Evolutionary conservation across 2,888 invertebrate genomes (phyloP).

Genomic region (Synergus gifuensis): DNA sequence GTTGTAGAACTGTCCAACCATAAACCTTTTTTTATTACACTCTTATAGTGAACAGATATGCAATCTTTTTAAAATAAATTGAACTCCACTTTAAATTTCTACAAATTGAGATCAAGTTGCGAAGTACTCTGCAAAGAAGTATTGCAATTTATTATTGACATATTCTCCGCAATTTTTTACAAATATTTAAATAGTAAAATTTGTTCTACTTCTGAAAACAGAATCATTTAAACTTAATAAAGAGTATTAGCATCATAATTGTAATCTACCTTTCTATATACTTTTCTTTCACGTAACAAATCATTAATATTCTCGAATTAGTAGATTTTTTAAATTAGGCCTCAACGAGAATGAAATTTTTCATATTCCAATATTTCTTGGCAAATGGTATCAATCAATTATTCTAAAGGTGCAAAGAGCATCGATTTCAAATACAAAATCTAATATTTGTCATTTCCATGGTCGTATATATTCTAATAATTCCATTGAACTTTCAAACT

Average conservation of each 20-base stretch:
- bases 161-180: too few species aligned
- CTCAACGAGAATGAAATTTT: not conserved
- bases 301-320: not conserved
- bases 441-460: not conserved
- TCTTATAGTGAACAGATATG: not conserved
- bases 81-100: not conserved
- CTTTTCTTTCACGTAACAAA: not conserved
- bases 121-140: not conserved
- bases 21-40: not conserved
- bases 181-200: too few species aligned
- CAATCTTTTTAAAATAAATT: not conserved
- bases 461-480: too few species aligned
- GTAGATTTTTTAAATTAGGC: not conserved
- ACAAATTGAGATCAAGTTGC: not conserved
- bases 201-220: too few species aligned
- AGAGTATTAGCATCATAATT: too few species aligned
- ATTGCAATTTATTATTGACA: not conserved
- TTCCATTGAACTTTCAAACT: too few species aligned
- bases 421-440: not conserved
- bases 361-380: not conserved
- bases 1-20: slow-evolving; percentile 33
- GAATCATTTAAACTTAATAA: not conserved
- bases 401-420: not conserved
- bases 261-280: too few species aligned
- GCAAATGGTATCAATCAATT: not conserved